A percentile compares a stretch with the other conserved stretches of the same genome.
Conservation (phyloP, 2,113 vertebrate species). For the Charina bottae region DNA sequence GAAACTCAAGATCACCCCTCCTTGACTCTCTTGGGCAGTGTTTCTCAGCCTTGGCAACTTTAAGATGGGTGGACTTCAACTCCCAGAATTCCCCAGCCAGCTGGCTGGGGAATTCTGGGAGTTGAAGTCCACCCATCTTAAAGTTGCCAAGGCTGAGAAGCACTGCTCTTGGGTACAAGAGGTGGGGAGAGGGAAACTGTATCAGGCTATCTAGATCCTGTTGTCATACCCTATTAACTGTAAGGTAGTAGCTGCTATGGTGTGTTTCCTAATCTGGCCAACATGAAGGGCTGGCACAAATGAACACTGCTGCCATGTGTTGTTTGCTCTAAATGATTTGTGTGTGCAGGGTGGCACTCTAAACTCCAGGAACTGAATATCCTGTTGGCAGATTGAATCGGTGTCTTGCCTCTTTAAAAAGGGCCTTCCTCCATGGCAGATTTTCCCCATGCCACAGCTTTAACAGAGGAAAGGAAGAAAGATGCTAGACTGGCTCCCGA, state of each 20-base stretch:
- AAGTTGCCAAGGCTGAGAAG: too few species aligned
- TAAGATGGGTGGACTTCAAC: too few species aligned
- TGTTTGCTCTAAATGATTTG: neutral
- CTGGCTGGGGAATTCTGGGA: too few species aligned
- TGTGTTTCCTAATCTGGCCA: neutral
- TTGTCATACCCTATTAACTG: conserved; percentile 7
- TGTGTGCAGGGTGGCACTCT: neutral
- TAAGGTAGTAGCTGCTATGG: conserved; percentile 20
- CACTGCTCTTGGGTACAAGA: conserved; percentile 65
- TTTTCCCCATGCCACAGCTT: neutral
- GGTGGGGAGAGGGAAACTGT: conserved; percentile 61
- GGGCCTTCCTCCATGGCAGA: neutral
- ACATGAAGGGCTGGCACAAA: neutral
- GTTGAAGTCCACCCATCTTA: too few species aligned
- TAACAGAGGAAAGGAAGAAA: neutral
- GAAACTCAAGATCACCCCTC: neutral
- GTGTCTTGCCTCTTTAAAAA: neutral
- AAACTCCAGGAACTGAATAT: neutral
- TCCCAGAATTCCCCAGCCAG: too few species aligned
- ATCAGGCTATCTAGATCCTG: neutral
- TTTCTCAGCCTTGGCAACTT: too few species aligned
- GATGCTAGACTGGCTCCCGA: neutral
- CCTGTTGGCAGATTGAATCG: neutral
- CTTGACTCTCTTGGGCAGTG: conserved; percentile 51
- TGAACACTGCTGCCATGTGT: neutral